A percentile compares a stretch with the other conserved stretches of the same genome.
These are phyloP conservation scores for Tupaia tana DNA, from an alignment of 2,113 vertebrate genomes.

Conservation along the genomic window DNA sequence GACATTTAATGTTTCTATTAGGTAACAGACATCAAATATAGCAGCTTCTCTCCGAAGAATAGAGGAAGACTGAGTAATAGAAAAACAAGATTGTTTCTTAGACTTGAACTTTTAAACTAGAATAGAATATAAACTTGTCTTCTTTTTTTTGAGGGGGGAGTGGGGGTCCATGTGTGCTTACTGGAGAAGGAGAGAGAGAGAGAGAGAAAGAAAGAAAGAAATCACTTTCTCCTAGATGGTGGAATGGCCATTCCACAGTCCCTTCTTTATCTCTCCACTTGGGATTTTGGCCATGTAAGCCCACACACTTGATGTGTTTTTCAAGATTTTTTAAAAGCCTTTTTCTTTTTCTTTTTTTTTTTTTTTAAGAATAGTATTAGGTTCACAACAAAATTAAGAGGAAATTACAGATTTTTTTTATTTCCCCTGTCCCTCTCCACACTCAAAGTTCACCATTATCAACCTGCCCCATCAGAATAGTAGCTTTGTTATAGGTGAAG, in stretches of 20 bases:
- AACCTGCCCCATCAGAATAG: background rate
- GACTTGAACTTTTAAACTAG: background rate
- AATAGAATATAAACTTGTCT: background rate
- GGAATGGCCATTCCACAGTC: no score
- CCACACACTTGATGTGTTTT: no score
- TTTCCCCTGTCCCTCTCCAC: background rate
- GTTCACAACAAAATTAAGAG: background rate
- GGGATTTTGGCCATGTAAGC: no score
- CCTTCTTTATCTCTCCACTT: no score
- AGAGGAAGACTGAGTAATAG: background rate
- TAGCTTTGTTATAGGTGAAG: background rate
- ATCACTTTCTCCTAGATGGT: no score
- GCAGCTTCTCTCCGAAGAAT: background rate
- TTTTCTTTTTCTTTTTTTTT: background rate
- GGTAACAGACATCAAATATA: background rate
- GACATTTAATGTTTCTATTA: background rate
- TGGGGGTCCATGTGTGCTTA: no score
- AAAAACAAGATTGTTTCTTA: constrained; percentile 1
- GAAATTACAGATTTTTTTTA: background rate
- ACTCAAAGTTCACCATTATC: background rate
- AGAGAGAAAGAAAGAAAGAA: no score
- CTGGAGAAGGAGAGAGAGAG: no score
- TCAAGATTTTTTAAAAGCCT: no score
- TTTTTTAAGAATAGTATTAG: background rate
- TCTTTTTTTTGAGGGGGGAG: background rate